Conservation (phyloP, 1,140 invertebrate genomes). For the Stenopsyche tienmushanensis region DNA sequence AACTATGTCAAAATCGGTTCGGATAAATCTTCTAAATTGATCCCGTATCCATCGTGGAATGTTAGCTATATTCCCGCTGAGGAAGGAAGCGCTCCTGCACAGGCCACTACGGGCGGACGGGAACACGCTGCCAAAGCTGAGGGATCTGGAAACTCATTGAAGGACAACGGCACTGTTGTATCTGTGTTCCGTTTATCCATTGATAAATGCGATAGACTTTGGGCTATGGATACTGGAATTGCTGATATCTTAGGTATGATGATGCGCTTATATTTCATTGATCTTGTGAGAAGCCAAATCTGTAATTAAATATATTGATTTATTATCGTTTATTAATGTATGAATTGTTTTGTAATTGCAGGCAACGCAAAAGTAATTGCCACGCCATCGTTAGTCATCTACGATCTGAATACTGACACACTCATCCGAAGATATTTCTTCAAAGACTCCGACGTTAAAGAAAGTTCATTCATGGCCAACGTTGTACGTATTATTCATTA, state of each 20-base stretch:
- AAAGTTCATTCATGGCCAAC: constrained; percentile 73
- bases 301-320: neutral
- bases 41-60: constrained; percentile 69
- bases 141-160: constrained; percentile 45
- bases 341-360: constrained; percentile 36
- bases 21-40: constrained; percentile 61
- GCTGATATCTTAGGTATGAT: constrained; percentile 66
- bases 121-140: constrained; percentile 46
- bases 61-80: constrained; percentile 61
- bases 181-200: constrained; percentile 66
- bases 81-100: constrained; percentile 39
- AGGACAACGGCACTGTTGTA: constrained; percentile 60
- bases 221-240: constrained; percentile 74
- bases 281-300: neutral
- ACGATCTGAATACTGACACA: constrained; percentile 71
- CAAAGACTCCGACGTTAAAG: constrained; percentile 65
- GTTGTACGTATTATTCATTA: constrained; percentile 52
- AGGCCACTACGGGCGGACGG: constrained; percentile 42
- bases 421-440: constrained; percentile 65
- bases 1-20: constrained; percentile 63
- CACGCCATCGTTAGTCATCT: constrained; percentile 66
- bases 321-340: neutral
- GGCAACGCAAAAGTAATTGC: constrained; percentile 59
- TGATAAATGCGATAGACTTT: constrained; percentile 71
- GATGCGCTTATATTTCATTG: neutral